phyloP scores from a whole-genome alignment of 2,888 invertebrate species.

The Plutella xylostella region DNA sequence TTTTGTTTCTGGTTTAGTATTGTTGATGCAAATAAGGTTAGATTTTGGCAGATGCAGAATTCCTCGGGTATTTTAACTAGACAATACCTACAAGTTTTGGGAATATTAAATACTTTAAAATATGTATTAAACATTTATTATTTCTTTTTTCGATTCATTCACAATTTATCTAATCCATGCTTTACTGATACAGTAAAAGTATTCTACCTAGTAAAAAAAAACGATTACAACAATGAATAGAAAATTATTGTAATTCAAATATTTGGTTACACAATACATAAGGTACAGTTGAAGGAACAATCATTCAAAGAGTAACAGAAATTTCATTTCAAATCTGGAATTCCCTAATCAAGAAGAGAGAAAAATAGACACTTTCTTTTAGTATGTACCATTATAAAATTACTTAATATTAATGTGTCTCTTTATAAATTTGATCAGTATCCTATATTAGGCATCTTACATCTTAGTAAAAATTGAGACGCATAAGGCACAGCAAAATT shows the following conservation, averaged over 20 bases:
- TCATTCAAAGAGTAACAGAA: not conserved
- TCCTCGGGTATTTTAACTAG: not conserved
- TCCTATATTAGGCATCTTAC: slow-evolving; percentile 25
- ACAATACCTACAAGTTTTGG: no score
- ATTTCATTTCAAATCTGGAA: slow-evolving; percentile 25
- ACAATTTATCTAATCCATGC: slow-evolving; percentile 36
- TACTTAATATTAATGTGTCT: slow-evolving; percentile 13
- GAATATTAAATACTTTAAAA: no score
- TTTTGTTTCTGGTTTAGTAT: no score
- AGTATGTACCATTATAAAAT: no score
- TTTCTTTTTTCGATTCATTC: slow-evolving; percentile 37
- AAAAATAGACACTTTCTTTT: slow-evolving; percentile 46
- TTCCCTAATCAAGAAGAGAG: slow-evolving; percentile 26
- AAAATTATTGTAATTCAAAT: slow-evolving; percentile 4
- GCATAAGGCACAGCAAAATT: slow-evolving; percentile 67
- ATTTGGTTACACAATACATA: not conserved
- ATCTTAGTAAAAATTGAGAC: slow-evolving; percentile 54
- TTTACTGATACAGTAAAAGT: slow-evolving; percentile 34
- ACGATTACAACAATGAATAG: slow-evolving; percentile 9
- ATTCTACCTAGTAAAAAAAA: slow-evolving; percentile 18
- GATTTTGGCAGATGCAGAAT: no score
- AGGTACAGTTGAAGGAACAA: not conserved
- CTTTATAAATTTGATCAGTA: slow-evolving; percentile 51
- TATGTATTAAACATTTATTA: slow-evolving; percentile 48
- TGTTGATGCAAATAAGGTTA: no score